A percentile compares a stretch with the other conserved stretches of the same genome.
Conservation (phyloP, 2,888 invertebrate species). For the Arctia plantaginis region DNA sequence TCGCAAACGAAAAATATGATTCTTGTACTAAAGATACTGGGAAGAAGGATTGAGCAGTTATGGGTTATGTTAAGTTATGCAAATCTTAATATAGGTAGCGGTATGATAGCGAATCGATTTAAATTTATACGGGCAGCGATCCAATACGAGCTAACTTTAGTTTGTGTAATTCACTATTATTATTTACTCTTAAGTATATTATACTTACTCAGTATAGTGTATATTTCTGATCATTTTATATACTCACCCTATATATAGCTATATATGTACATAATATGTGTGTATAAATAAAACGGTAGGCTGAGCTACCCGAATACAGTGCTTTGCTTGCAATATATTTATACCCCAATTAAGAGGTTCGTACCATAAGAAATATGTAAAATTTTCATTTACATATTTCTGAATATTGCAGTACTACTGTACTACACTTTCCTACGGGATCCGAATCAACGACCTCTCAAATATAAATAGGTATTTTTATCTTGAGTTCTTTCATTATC, state of each 20-base stretch:
- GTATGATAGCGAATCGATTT: conserved; percentile 9
- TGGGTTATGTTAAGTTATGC: conserved; percentile 4
- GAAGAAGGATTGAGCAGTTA: conserved; percentile 7
- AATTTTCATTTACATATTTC: no score
- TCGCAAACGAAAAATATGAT: neutral
- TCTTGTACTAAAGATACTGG: neutral
- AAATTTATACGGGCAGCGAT: conserved; percentile 6
- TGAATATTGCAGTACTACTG: no score
- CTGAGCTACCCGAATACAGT: no score
- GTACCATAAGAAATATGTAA: no score
- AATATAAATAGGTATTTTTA: no score
- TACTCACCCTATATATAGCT: neutral
- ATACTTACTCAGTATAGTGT: neutral
- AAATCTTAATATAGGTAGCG: conserved; percentile 4
- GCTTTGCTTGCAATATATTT: no score
- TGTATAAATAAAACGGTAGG: no score
- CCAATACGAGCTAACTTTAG: conserved; percentile 7
- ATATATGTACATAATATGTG: no score
- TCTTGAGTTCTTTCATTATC: no score
- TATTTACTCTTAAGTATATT: neutral
- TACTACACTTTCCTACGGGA: no score
- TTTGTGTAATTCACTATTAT: conserved; percentile 1
- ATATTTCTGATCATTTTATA: neutral
- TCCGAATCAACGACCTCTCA: no score
- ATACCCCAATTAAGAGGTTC: no score